These are phyloP conservation scores for Vollenhovia emeryi DNA, from an alignment of 1,140 invertebrate species.

Conservation along the genomic window DNA sequence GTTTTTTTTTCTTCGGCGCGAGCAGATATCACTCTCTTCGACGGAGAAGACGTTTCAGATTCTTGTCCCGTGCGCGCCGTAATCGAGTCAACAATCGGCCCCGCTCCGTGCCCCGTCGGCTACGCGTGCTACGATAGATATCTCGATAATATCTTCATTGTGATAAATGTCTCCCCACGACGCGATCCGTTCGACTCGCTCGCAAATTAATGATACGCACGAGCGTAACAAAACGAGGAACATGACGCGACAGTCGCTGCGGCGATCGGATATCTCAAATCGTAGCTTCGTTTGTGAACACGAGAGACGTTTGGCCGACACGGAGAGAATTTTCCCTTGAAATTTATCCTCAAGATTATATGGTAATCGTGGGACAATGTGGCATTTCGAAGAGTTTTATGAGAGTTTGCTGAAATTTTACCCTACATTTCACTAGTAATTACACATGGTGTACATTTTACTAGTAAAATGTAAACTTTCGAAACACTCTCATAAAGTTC, in stretches of 20 bases:
- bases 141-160: slow-evolving; percentile 56
- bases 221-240: slow-evolving; percentile 12
- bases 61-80: slow-evolving; percentile 3
- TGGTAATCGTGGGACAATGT: too few relatives aligned
- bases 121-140: slow-evolving; percentile 47
- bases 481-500: too few relatives aligned
- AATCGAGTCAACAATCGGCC: slow-evolving; percentile 55
- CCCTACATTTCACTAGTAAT: too few relatives aligned
- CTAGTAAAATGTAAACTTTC: too few relatives aligned
- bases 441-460: too few relatives aligned
- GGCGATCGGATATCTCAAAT: slow-evolving; percentile 28
- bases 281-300: slow-evolving; percentile 36
- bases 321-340: too few relatives aligned
- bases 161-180: slow-evolving; percentile 48
- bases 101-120: not conserved
- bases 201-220: slow-evolving; percentile 45
- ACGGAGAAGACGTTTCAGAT: slow-evolving; percentile 21
- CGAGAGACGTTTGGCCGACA: not conserved
- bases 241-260: not conserved
- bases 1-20: not conserved
- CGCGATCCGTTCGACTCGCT: slow-evolving; percentile 24
- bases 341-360: too few relatives aligned
- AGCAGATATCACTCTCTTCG: slow-evolving; percentile 31
- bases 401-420: too few relatives aligned
- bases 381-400: too few relatives aligned